Base-by-base conservation (phyloP, 2,797 vertebrate genomes). In the Enteromius paludinosus region DNA sequence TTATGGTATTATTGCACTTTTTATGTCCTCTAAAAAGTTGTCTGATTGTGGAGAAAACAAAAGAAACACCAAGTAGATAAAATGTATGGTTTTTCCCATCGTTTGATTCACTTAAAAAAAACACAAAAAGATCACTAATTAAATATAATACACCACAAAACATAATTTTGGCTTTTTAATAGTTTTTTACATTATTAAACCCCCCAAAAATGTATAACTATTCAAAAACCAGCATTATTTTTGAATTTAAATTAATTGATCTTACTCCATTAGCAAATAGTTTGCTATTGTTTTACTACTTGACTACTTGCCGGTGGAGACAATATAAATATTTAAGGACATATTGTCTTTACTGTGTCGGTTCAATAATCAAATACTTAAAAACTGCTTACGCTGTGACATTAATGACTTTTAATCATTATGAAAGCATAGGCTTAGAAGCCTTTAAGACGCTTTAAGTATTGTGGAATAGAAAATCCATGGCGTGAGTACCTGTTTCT, bases 381-480 rank as follows among this genome's bases (percentile, higher is more conserved):
- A 80, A 38, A 33, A 28, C 41, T 25, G 6, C 45, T 74, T 41
- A 81, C n/a, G 59, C 43, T 33, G 9, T 74, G 43, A 54, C 45
- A 81, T 38, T 9, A 38, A 47, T 49, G 15, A 54, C 43, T 41
- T 74, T 41, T 82, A 47, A 74, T 64, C 56, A 62, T 52, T 64
- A 81, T 72, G 79, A 73, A 73, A 64, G 54, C 64, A 17, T 65
- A 61, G 33, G 47, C 59, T 38, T 54, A 18, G 41, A 5, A 41
- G 33, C 38, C 28, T 47, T 61, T 61, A 66, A 75, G 7, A 33
- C 4, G 1, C 18, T 47, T 33, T 62, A 47, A 68, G 65, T 43
- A 25, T 77, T 49, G 81, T 52, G 62, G 11, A 82, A 79, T 45
- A 65, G 70, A 54, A 83, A 84, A 72, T 72, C 47, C 59, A 56